Conservation (phyloP, 2,113 vertebrate genomes). For the Daphoenositta chrysoptera region DNA sequence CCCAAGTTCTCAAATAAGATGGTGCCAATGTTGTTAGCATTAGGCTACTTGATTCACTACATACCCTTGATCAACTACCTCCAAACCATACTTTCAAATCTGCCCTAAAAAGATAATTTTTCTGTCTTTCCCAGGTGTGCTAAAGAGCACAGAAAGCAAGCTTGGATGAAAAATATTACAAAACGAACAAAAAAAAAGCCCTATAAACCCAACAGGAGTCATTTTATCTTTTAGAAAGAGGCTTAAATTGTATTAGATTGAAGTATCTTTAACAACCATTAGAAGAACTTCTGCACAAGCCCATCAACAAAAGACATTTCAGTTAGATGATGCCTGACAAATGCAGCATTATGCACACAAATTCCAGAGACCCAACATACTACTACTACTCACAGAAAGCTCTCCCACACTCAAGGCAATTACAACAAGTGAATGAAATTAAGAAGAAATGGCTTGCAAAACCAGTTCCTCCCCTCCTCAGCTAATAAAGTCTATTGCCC, state of each 20-base stretch:
- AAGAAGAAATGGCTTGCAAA: constrained; percentile 82
- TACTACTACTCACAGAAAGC: constrained; percentile 67
- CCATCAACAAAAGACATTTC: not conserved
- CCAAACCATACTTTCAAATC: not conserved
- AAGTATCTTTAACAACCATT: not conserved
- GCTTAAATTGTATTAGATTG: not conserved
- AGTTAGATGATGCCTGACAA: constrained; percentile 19
- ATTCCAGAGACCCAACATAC: not conserved
- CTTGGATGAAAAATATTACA: not conserved
- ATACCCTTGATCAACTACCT: not conserved
- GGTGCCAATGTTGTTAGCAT: not conserved
- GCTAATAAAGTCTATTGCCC: constrained; percentile 83
- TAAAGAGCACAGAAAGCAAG: not conserved
- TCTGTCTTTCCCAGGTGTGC: not conserved
- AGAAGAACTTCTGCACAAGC: not conserved
- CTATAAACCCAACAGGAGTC: not conserved
- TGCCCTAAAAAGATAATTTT: not conserved
- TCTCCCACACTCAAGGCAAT: constrained; percentile 79
- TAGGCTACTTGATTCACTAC: not conserved
- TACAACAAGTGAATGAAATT: constrained; percentile 85
- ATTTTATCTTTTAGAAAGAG: not conserved
- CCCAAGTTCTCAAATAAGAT: not conserved
- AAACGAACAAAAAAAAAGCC: not conserved
- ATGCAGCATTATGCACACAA: not conserved
- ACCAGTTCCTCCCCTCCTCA: constrained; percentile 68